A percentile compares a stretch with the other conserved stretches of the same genome.
Conservation (phyloP, 2,113 vertebrate genomes). For the Upupa epops region DNA sequence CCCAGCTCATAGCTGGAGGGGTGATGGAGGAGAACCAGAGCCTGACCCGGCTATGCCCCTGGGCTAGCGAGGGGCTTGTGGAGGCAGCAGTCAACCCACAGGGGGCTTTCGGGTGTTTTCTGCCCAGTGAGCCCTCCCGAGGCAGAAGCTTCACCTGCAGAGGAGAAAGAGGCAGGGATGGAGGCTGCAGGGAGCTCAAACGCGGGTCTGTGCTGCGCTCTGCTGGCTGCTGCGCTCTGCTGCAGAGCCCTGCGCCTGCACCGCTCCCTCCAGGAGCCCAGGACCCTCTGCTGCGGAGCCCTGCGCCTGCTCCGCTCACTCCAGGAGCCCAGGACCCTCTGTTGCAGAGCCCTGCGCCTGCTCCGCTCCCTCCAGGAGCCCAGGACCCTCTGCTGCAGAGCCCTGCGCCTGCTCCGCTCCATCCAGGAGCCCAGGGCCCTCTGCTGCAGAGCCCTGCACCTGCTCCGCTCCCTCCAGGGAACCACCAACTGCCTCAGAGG, state of each 20-base stretch:
- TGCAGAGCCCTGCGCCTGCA: not conserved
- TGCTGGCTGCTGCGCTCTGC: conserved; percentile 53
- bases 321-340: no score
- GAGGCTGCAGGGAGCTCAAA: not conserved
- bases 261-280: no score
- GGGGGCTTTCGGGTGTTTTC: fast-evolving
- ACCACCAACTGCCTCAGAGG: fast-evolving
- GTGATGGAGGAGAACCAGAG: not conserved
- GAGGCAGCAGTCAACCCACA: fast-evolving
- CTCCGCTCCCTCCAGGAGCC: no score
- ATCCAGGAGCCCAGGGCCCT: no score
- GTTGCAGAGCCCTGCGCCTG: not conserved
- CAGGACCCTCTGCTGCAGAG: not conserved
- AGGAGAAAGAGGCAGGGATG: not conserved
- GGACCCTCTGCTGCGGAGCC: not conserved
- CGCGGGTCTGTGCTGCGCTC: conserved; percentile 63
- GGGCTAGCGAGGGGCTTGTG: not conserved
- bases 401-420: no score
- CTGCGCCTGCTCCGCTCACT: no score
- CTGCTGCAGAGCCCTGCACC: not conserved
- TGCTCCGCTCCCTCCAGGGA: no score
- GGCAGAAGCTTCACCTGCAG: not conserved
- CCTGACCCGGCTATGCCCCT: fast-evolving
- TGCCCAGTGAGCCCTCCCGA: fast-evolving
- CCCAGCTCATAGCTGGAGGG: not conserved